A percentile compares a stretch with the other conserved stretches of the same genome.
Evolutionary conservation across 2,888 invertebrate species (phyloP).

Genomic region (Globia sparganii): DNA sequence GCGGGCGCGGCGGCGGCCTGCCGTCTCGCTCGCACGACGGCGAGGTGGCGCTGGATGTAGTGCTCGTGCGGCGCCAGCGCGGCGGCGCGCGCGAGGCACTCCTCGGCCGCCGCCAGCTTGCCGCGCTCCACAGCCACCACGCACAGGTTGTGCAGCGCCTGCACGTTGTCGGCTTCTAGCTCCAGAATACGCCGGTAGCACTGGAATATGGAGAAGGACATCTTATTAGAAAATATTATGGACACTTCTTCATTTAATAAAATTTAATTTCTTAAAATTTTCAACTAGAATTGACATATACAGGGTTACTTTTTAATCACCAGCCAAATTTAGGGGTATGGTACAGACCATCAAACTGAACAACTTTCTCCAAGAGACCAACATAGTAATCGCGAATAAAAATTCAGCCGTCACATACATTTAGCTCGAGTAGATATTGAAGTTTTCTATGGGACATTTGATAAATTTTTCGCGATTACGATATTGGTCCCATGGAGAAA

Average conservation of each 20-base stretch:
- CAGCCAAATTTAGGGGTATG: no score
- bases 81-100: conserved; percentile 95
- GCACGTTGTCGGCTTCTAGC: conserved; percentile 97
- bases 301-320: no score
- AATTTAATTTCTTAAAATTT: not conserved
- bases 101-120: conserved; percentile 95
- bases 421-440: no score
- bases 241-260: no score
- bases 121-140: conserved; percentile 98
- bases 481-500: no score
- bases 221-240: not conserved
- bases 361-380: no score
- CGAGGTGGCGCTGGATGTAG: conserved; percentile 97
- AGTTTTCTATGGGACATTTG: no score
- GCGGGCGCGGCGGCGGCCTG: conserved; percentile 63
- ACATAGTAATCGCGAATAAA: no score
- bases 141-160: conserved; percentile 98
- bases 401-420: no score
- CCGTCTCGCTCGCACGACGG: conserved; percentile 93
- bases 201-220: conserved; percentile 84
- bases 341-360: no score
- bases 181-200: conserved; percentile 97
- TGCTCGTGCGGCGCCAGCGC: conserved; percentile 96
- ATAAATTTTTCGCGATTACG: no score
- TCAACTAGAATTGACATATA: not conserved